Base-by-base conservation (phyloP, 1,140 invertebrate species). In the Ceratoteleas bidentatus region DNA sequence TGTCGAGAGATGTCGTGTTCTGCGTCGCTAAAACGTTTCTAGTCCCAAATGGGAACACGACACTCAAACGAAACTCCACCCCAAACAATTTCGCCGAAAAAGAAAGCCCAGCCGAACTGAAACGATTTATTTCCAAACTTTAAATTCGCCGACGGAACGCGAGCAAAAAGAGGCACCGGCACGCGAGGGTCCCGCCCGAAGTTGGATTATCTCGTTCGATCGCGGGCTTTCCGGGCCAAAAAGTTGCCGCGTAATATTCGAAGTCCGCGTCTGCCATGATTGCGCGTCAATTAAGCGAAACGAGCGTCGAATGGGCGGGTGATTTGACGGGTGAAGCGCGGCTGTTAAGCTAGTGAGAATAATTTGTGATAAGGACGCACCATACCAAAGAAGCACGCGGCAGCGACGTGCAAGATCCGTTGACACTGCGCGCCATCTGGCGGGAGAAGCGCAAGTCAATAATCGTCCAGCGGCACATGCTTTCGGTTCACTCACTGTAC, bases 311-410 rank as follows among this genome's bases (percentile, higher is more conserved):
- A 6, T 57, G 45, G 43, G 69, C 45, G 80, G 60, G 65, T 47
- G 38, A 49, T 49, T 13, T 13, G 13, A 64, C 11, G n/a, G 54
- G 62, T 34, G 49, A 68, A 24, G 24, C 69, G 68, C 45, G 53
- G 70, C 66, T 78, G 60, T 58, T 75, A 84, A 78, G 86, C 85
- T 89, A 90, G 88, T 88, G 85, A 89, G 85, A 88, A 86, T 89
- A 88, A 89, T 85, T 88, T 91, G 90, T 91, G 90, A 91, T 90
- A 90, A 86, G 81, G 84, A 88, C 79, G 83, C 70, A 75, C 76
- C 68, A 83, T 85, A 86, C 86, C 87, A 90, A 90, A 90, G 87
- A 89, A 85, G 76, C 69, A 77, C 52, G 60, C 24, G 24, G 24
- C 24, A 74, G 70, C 79, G 68, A 66, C 79, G 65, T 75, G 40